A percentile compares a stretch with the other conserved stretches of the same genome.
Evolutionary conservation across 2,797 vertebrate genomes (phyloP).

Genomic region (Enoplosus armatus): DNA sequence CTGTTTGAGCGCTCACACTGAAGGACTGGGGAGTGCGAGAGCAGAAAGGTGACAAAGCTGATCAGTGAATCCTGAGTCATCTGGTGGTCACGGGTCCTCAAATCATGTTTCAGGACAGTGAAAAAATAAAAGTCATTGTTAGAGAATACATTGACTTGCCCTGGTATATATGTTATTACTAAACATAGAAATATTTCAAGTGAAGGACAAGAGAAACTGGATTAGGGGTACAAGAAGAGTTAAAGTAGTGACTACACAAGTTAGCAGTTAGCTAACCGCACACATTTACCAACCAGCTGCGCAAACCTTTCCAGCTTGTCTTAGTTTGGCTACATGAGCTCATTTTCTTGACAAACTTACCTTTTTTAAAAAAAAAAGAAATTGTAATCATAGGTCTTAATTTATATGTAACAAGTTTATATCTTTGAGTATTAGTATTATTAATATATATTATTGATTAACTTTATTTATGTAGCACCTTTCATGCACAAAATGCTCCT

Average conservation of each 20-base stretch:
- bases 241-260: background rate
- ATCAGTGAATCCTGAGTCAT: conserved; percentile 30
- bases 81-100: background rate
- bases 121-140: background rate
- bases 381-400: background rate
- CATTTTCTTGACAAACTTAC: background rate
- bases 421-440: background rate
- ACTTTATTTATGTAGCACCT: too few relatives aligned
- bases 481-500: too few relatives aligned
- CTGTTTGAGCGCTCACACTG: conserved; percentile 23
- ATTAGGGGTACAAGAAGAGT: background rate
- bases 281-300: background rate
- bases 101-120: background rate
- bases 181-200: background rate
- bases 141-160: background rate
- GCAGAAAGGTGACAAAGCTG: conserved; percentile 35
- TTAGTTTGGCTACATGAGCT: background rate
- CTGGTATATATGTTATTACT: conserved; percentile 1
- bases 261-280: background rate
- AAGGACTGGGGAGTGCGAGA: conserved; percentile 7
- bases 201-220: background rate
- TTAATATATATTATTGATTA: background rate
- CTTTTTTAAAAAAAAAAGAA: background rate
- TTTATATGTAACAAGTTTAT: background rate
- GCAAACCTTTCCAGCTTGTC: background rate